phyloP scores from a whole-genome alignment of 1,140 invertebrate genomes.

The Ephestia elutella region DNA sequence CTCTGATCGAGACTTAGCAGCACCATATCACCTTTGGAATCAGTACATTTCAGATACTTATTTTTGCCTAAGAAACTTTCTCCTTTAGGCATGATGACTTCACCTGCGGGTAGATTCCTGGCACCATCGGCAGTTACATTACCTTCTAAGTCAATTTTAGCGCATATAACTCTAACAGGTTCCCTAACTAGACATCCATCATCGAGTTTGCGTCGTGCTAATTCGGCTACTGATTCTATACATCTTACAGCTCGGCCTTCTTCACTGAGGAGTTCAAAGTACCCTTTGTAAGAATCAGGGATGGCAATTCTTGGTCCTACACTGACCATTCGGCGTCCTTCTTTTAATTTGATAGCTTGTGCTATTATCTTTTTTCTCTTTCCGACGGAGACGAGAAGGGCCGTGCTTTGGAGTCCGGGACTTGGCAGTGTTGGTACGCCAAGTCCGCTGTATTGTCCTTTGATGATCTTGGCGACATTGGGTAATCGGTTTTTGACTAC shows the following conservation, averaged over 20 bases:
- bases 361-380: conserved; percentile 89
- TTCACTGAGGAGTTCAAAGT: conserved; percentile 95
- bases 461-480: conserved; percentile 90
- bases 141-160: conserved; percentile 79
- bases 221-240: conserved; percentile 89
- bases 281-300: conserved; percentile 91
- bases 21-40: conserved; percentile 88
- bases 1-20: conserved; percentile 89
- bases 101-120: conserved; percentile 83
- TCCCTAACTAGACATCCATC: conserved; percentile 90
- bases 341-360: conserved; percentile 93
- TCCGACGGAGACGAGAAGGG: conserved; percentile 87
- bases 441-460: conserved; percentile 92
- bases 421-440: conserved; percentile 89
- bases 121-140: conserved; percentile 82
- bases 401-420: conserved; percentile 87
- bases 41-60: conserved; percentile 89
- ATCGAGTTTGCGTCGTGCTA: conserved; percentile 84
- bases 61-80: conserved; percentile 81
- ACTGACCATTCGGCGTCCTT: conserved; percentile 83
- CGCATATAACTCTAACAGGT: conserved; percentile 86
- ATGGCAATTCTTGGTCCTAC: conserved; percentile 90
- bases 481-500: conserved; percentile 86
- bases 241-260: conserved; percentile 91
- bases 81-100: conserved; percentile 84